Percentiles rank a stretch among this genome's conserved stretches.
Conservation (phyloP, 2,888 invertebrate species). For the Herminia tarsipennalis region DNA sequence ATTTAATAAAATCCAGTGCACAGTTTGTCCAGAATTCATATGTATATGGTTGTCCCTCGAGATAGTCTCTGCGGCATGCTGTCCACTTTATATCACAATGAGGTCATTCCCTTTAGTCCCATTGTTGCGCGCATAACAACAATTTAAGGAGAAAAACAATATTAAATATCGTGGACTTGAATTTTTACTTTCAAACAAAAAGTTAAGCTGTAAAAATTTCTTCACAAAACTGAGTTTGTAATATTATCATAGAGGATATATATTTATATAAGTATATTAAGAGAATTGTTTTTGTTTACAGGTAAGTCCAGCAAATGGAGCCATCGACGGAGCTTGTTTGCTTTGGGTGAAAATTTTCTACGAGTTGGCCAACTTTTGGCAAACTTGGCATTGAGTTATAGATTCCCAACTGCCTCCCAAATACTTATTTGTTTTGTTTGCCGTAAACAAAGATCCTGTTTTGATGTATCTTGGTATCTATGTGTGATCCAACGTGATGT, state of each 20-base stretch:
- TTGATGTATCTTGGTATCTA: slow-evolving; percentile 54
- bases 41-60: slow-evolving; percentile 1
- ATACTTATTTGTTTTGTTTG: slow-evolving; percentile 82
- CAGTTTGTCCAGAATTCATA: neutral
- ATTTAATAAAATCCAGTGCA: slow-evolving; percentile 2
- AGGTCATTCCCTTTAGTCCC: slow-evolving; percentile 12
- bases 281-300: slow-evolving; percentile 73
- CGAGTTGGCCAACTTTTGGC: slow-evolving; percentile 73
- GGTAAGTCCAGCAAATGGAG: slow-evolving; percentile 74
- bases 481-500: too few species aligned
- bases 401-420: slow-evolving; percentile 80
- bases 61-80: neutral
- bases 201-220: slow-evolving; percentile 17
- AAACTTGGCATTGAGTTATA: slow-evolving; percentile 85
- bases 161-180: slow-evolving; percentile 11
- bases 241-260: slow-evolving; percentile 29
- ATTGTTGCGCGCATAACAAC: slow-evolving; percentile 25
- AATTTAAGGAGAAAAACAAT: slow-evolving; percentile 15
- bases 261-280: slow-evolving; percentile 30
- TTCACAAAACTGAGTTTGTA: slow-evolving; percentile 17
- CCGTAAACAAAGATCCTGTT: slow-evolving; percentile 76
- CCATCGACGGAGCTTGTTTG: slow-evolving; percentile 66
- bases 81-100: slow-evolving; percentile 16
- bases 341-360: slow-evolving; percentile 69
- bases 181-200: slow-evolving; percentile 19